Evolutionary conservation across 2,888 invertebrate species (phyloP).

Genomic region (Pachymerium ferrugineum): DNA sequence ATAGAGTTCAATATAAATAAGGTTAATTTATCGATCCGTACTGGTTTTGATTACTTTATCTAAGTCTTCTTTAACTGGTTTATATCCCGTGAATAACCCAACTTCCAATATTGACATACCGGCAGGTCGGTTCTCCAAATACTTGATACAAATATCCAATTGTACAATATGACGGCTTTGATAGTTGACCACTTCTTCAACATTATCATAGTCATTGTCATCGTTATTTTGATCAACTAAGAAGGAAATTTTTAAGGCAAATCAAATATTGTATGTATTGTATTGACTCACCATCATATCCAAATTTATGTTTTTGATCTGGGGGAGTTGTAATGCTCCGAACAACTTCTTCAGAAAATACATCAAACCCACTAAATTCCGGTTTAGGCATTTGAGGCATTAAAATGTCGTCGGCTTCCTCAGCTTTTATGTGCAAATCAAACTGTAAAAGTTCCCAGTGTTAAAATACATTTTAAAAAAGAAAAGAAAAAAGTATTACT

Average conservation of each 20-base stretch:
- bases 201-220: not conserved
- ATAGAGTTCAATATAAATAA: not conserved
- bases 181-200: not conserved
- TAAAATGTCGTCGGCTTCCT: not conserved
- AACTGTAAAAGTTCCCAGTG: not conserved
- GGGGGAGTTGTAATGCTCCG: not conserved
- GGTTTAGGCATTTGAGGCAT: not conserved
- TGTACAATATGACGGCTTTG: conserved; percentile 12
- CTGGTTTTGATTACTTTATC: not conserved
- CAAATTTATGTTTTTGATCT: not conserved
- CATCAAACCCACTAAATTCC: not conserved
- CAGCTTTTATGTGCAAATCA: not conserved
- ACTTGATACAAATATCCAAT: conserved; percentile 9
- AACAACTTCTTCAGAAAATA: not conserved
- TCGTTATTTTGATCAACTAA: not conserved
- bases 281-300: not conserved
- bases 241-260: not conserved
- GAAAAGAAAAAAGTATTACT: not conserved
- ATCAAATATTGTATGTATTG: not conserved
- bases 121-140: not conserved
- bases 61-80: conserved; percentile 5
- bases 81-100: conserved; percentile 25
- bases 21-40: not conserved
- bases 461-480: not conserved
- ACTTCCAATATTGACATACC: conserved; percentile 7